Evolutionary conservation across 2,113 vertebrate genomes (phyloP), one percentile per base, ranked within the genome.

Genomic region (Malurus melanocephalus): DNA sequence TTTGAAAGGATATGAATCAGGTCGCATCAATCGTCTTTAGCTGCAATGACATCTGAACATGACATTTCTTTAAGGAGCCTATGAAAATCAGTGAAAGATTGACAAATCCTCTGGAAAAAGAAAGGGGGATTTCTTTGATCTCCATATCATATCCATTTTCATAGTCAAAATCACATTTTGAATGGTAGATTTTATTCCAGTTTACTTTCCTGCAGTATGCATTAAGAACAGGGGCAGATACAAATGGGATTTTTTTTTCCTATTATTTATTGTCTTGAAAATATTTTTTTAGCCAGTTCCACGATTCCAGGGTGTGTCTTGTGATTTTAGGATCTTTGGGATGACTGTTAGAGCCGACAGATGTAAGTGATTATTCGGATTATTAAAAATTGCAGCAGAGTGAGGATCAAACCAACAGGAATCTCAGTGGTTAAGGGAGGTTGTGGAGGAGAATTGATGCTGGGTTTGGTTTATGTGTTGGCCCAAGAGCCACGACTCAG

Each of bases 1-100:
- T 78, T 67, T 28, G 18, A 59, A 75, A 33, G 27, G 22, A 40
- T 26, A 6, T 73, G 38, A 51, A 71, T 61, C 56, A 77, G 60
- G 38, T 69, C 6, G 1, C 8, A 56, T 56, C 61, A 28, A 9
- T 46, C 0, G 0, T 64, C n/a, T 80, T 60, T 3, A 65, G 46
- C 53, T 92, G 49, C 61, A 67, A 19, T 53, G 66, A 43, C 11
- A 64, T 57, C 42, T 81, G 57, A 71, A 84, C 78, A 52, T 33
- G 17, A 15, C 19, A 30, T 62, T 80, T 72, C 35, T 43, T 57
- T 45, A 49, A 69, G 60, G 26, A 83, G 38, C 18, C 59, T 33
- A 1, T 56, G 42, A 46, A 84, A 83, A 78, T 62, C 45, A 26
- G 35, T 2, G 28, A 10, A 45, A 72, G 32, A 71, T 0, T 62